Conservation (phyloP, 1,140 invertebrate genomes). For the Ephestia elutella region DNA sequence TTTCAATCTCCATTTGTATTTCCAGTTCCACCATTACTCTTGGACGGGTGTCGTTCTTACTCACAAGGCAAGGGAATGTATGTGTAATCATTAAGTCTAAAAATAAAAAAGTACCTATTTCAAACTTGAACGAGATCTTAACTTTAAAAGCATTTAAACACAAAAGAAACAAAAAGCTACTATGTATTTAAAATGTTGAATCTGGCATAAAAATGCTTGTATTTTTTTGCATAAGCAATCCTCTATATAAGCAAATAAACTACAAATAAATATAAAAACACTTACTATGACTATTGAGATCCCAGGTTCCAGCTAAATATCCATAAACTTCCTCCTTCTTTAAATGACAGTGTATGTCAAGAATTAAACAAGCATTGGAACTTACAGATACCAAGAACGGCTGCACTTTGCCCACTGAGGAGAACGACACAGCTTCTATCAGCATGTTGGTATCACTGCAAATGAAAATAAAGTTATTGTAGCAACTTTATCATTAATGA, state of each 20-base stretch:
- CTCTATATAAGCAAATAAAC: too few species aligned
- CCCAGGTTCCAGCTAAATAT: conserved; percentile 95
- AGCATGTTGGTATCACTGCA: conserved; percentile 90
- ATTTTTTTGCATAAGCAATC: too few species aligned
- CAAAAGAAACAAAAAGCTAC: too few species aligned
- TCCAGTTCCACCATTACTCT: conserved; percentile 84
- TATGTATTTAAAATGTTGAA: too few species aligned
- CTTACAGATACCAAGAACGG: conserved; percentile 93
- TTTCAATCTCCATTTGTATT: conserved; percentile 88
- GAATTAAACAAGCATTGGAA: conserved; percentile 89
- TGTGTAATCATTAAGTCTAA: conserved; percentile 89
- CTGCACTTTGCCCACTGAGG: conserved; percentile 90
- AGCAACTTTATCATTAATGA: not conserved
- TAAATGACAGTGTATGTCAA: conserved; percentile 96
- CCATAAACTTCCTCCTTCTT: conserved; percentile 94
- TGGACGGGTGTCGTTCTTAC: conserved; percentile 84
- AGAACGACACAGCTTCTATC: conserved; percentile 91
- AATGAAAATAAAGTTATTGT: conserved; percentile 37
- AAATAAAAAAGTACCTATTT: conserved; percentile 36
- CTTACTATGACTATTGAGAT: conserved; percentile 94
- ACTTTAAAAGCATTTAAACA: too few species aligned
- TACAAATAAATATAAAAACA: conserved; percentile 23
- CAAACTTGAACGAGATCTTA: not conserved
- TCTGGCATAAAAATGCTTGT: not conserved
- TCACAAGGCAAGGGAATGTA: conserved; percentile 91